Evolutionary conservation across 2,888 invertebrate species (phyloP).

Genomic region (Sphaerophoria rueppellii): DNA sequence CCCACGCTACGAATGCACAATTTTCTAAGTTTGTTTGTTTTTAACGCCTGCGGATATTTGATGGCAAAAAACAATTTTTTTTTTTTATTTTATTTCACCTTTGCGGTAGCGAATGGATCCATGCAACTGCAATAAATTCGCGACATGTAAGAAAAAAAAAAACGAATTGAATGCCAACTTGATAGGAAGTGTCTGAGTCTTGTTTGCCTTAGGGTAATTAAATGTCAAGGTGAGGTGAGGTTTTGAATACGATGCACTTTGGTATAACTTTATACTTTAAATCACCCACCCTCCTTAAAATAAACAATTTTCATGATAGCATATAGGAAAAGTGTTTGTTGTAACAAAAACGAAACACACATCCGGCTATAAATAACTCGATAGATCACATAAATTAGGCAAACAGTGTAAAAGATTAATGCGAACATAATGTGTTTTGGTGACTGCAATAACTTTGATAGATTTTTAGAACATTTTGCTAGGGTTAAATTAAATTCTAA

Average conservation of each 20-base stretch:
- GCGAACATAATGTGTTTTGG: conserved; percentile 41
- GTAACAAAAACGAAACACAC: conserved; percentile 6
- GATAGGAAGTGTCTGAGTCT: conserved; percentile 36
- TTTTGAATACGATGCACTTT: conserved; percentile 40
- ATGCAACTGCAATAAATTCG: conserved; percentile 50
- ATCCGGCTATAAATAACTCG: conserved; percentile 63
- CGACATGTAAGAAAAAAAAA: conserved; percentile 27
- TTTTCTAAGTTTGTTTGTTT: conserved; percentile 1
- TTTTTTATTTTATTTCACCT: conserved; percentile 6
- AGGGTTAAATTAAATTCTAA: no score
- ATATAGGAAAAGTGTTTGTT: conserved; percentile 18
- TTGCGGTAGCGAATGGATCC: not conserved
- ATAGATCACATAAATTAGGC: conserved; percentile 71
- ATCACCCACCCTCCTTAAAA: conserved; percentile 8
- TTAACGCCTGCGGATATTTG: not conserved
- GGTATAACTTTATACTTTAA: not conserved
- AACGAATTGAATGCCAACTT: conserved; percentile 48
- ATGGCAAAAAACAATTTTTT: no score
- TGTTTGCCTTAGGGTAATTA: conserved; percentile 33
- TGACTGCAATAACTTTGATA: no score
- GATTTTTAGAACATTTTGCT: no score
- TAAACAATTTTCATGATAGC: no score
- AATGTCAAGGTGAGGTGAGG: conserved; percentile 7
- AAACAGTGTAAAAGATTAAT: conserved; percentile 65
- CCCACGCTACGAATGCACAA: conserved; percentile 54